phyloP scores from a whole-genome alignment of 2,797 vertebrate species.

The Perodicticus potto region DNA sequence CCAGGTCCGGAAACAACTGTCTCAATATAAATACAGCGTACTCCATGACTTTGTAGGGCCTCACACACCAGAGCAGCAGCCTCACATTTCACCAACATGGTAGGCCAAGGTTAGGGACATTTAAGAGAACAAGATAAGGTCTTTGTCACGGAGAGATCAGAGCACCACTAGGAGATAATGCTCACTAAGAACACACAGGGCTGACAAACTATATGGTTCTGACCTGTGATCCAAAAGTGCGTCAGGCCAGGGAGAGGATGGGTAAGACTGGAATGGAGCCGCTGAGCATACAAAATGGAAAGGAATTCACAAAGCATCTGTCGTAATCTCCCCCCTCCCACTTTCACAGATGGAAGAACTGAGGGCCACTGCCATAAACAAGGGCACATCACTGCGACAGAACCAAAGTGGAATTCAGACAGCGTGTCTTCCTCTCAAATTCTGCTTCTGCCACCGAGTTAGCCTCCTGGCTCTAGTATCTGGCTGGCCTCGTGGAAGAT shows the following conservation, averaged over 20 bases:
- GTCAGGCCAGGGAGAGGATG: not conserved
- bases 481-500: not conserved
- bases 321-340: not conserved
- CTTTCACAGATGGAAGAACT: not conserved
- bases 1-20: not conserved
- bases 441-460: not conserved
- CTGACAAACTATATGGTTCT: not conserved
- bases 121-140: not conserved
- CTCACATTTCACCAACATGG: not conserved
- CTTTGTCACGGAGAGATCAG: not conserved
- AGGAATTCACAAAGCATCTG: not conserved
- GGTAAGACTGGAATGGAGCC: not conserved
- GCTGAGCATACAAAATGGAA: not conserved
- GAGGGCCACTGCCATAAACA: not conserved
- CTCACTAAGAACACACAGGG: not conserved
- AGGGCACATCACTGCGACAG: not conserved
- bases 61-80: not conserved
- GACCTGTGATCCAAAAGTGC: not conserved
- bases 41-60: not conserved
- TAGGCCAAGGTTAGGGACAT: not conserved
- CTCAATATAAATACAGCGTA: not conserved
- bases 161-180: not conserved
- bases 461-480: not conserved
- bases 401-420: not conserved
- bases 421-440: not conserved